These are phyloP conservation scores for Rhynchotus rufescens DNA, from an alignment of 2,797 vertebrate species.

Conservation along the genomic window DNA sequence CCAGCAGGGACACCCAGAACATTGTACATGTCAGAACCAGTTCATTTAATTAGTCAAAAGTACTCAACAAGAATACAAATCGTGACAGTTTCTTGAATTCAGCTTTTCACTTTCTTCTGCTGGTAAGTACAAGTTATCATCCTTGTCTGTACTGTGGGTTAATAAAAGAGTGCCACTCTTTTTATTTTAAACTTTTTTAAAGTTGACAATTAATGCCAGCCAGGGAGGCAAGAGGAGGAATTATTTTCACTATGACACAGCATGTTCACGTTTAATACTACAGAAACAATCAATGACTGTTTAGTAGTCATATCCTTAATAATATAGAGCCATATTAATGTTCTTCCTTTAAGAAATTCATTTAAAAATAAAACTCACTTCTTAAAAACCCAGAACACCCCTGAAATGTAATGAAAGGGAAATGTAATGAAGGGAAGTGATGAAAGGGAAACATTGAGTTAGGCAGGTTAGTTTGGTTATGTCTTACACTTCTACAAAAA, in stretches of 20 bases:
- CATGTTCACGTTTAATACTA: not conserved
- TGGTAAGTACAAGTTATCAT: not conserved
- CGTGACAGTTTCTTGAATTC: not conserved
- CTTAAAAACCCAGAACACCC: not conserved
- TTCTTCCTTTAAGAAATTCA: not conserved
- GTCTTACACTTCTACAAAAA: not conserved
- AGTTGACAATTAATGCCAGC: not conserved
- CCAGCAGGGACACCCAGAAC: not conserved
- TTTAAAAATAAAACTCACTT: not conserved
- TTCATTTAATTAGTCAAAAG: not conserved
- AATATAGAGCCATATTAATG: not conserved
- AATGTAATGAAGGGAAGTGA: not conserved
- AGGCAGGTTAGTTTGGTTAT: not conserved
- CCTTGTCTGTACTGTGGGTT: not conserved
- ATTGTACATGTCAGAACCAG: not conserved
- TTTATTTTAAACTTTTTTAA: not conserved
- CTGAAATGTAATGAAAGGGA: not conserved
- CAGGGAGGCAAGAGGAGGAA: not conserved
- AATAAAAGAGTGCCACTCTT: not conserved
- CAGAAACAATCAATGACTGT: not conserved
- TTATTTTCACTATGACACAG: not conserved
- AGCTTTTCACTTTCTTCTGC: not conserved
- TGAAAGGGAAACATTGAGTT: not conserved
- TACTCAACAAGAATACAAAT: not conserved
- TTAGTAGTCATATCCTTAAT: not conserved